Evolutionary conservation across 2,888 invertebrate species (phyloP).

Genomic region (Alloplasta piceator): DNA sequence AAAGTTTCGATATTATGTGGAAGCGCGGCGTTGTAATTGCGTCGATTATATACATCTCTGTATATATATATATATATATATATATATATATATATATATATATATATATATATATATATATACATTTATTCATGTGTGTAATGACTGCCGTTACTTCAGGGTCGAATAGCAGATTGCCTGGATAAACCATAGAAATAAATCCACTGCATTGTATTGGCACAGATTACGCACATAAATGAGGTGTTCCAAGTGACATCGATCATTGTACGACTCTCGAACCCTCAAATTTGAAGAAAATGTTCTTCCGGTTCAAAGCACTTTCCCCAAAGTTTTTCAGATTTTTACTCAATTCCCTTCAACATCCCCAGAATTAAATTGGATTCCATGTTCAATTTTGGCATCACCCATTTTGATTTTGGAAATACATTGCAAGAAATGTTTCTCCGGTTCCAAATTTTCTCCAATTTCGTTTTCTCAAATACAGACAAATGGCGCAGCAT

Average conservation of each 20-base stretch:
- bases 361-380: too few species aligned
- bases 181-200: conserved; percentile 20
- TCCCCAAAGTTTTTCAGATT: too few species aligned
- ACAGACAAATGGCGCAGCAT: neutral
- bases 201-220: neutral
- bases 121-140: conserved; percentile 22
- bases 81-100: conserved; percentile 11
- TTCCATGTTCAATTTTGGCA: too few species aligned
- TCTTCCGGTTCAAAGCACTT: too few species aligned
- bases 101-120: conserved; percentile 21
- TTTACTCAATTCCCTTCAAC: too few species aligned
- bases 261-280: too few species aligned
- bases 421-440: too few species aligned
- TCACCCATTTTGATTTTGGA: too few species aligned
- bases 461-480: too few species aligned
- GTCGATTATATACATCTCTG: neutral
- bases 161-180: conserved; percentile 40
- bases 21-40: neutral
- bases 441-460: too few species aligned
- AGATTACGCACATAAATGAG: neutral
- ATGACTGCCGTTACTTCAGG: conserved; percentile 43
- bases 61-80: conserved; percentile 11
- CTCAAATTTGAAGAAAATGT: too few species aligned
- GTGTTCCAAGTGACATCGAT: too few species aligned
- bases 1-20: conserved; percentile 24